Conservation (phyloP, 1,140 invertebrate genomes). For the Cephus cinctus region DNA sequence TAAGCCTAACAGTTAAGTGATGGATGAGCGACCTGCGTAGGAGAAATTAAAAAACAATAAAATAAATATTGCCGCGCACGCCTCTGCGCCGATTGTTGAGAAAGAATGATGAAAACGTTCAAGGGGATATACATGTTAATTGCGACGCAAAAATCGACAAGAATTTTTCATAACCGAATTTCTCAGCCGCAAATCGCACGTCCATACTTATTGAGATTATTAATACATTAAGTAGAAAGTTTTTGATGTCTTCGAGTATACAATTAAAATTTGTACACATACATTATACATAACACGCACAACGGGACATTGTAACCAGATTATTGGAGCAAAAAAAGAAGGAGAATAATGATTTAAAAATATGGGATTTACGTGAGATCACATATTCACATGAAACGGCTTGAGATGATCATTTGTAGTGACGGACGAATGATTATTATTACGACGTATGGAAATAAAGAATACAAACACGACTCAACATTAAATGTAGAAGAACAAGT, state of each 20-base stretch:
- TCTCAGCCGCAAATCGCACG: conserved; percentile 34
- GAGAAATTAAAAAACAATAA: too few relatives aligned
- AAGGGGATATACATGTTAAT: too few relatives aligned
- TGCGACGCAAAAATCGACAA: too few relatives aligned
- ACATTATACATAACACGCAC: conserved; percentile 43
- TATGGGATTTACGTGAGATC: conserved; percentile 11
- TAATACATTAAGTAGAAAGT: conserved; percentile 53
- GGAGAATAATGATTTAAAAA: conserved; percentile 6
- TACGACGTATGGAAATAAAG: conserved; percentile 22
- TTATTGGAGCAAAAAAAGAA: conserved; percentile 15
- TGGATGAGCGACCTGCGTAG: conserved; percentile 43
- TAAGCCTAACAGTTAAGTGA: conserved; percentile 50
- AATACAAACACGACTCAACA: conserved; percentile 28
- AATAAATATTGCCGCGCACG: too few relatives aligned
- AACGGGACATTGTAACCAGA: conserved; percentile 46
- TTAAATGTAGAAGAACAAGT: conserved; percentile 38
- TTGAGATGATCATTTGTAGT: conserved; percentile 19
- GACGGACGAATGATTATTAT: conserved; percentile 16
- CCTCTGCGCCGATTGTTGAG: too few relatives aligned
- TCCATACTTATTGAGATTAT: conserved; percentile 34
- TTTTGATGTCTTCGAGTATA: conserved; percentile 58
- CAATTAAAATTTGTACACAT: conserved; percentile 54
- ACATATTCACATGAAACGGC: conserved; percentile 11
- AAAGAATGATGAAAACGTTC: too few relatives aligned
- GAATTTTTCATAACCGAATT: too few relatives aligned